Evolutionary conservation across 2,888 invertebrate genomes (phyloP).

Genomic region (Hanleya hanleyi): DNA sequence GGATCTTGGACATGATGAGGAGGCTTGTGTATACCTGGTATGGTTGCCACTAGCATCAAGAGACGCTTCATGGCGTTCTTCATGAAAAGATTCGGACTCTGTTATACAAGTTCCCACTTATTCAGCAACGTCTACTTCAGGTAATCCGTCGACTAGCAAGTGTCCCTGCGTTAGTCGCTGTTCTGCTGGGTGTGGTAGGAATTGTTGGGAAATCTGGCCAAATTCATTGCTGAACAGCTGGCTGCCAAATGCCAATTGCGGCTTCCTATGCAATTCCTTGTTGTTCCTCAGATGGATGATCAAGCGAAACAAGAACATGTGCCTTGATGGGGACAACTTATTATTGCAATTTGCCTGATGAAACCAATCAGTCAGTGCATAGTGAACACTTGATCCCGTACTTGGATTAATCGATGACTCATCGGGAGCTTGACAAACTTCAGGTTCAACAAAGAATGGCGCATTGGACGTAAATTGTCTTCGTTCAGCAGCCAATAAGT

Average conservation of each 20-base stretch:
- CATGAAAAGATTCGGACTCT: too few relatives aligned
- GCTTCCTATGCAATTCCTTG: neutral
- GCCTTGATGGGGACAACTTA: constrained; percentile 18
- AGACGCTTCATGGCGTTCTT: too few relatives aligned
- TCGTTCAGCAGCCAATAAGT: neutral
- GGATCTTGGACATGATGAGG: too few relatives aligned
- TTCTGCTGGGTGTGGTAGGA: too few relatives aligned
- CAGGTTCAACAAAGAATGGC: too few relatives aligned
- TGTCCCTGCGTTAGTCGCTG: too few relatives aligned
- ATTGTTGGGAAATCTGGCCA: neutral
- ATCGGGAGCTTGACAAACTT: neutral
- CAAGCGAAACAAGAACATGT: constrained; percentile 5
- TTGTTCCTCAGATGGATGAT: constrained; percentile 2
- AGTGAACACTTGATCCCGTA: constrained; percentile 11
- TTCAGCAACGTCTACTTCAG: too few relatives aligned
- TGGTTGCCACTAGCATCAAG: too few relatives aligned
- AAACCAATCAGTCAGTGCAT: constrained; percentile 27
- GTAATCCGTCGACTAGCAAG: too few relatives aligned
- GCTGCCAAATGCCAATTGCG: neutral
- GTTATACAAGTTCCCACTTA: too few relatives aligned
- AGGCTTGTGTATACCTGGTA: too few relatives aligned
- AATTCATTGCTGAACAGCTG: neutral
- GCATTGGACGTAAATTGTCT: neutral
- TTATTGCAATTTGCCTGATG: constrained; percentile 27
- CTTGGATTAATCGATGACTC: constrained; percentile 5